Evolutionary conservation across 1,140 invertebrate species (phyloP).

Genomic region (Eupristina koningsbergeri): DNA sequence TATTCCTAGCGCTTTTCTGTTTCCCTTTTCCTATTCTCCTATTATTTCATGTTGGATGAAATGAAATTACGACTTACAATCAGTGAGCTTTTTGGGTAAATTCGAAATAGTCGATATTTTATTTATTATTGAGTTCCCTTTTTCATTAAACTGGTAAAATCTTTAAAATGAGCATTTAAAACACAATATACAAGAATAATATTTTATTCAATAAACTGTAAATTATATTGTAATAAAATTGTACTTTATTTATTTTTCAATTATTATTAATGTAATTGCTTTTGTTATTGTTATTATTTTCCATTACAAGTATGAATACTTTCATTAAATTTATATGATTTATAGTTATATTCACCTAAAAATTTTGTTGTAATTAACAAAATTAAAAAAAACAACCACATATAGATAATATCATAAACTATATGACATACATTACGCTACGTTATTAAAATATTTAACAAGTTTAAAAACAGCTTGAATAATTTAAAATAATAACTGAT

Average conservation of each 20-base stretch:
- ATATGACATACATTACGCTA: too few species aligned
- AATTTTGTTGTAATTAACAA: not conserved
- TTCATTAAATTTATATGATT: not conserved
- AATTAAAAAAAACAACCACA: not conserved
- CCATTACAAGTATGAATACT: not conserved
- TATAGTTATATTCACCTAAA: not conserved
- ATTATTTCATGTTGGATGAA: not conserved
- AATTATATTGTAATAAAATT: not conserved
- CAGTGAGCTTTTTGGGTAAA: slow-evolving; percentile 5
- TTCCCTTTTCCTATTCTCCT: not conserved
- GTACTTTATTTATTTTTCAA: not conserved
- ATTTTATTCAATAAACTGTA: not conserved
- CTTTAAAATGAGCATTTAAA: too few species aligned
- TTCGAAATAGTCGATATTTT: not conserved
- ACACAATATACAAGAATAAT: not conserved
- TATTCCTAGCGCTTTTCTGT: not conserved
- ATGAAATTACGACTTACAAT: not conserved
- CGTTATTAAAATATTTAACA: not conserved
- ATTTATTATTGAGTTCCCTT: not conserved
- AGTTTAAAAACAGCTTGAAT: not conserved
- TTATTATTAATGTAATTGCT: too few species aligned
- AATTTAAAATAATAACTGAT: not conserved
- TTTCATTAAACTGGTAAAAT: too few species aligned
- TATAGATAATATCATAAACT: too few species aligned
- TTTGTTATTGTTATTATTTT: not conserved